phyloP scores from a whole-genome alignment of 2,113 vertebrate species.

The Eidolon helvum region DNA sequence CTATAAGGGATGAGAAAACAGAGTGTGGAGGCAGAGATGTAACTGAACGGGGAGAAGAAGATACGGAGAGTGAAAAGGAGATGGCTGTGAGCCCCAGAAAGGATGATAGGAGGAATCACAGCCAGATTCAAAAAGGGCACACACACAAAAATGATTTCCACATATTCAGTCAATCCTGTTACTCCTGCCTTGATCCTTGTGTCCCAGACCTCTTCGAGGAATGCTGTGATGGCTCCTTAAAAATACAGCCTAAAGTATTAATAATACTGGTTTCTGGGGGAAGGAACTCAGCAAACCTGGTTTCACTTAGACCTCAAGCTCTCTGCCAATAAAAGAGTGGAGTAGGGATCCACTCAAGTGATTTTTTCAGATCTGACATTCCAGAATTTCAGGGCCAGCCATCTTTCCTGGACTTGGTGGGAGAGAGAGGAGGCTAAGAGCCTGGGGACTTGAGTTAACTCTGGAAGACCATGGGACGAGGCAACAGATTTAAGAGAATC shows the following conservation, averaged over 20 bases:
- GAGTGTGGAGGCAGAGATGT: not conserved
- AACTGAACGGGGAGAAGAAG: not conserved
- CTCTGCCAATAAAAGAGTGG: not conserved
- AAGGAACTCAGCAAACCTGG: not conserved
- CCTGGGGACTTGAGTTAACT: not conserved
- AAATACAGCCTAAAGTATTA: not conserved
- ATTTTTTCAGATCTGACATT: not conserved
- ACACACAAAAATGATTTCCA: no score
- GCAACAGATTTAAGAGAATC: constrained; percentile 1
- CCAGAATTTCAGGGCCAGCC: not conserved
- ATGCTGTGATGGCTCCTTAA: not conserved
- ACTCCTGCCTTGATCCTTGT: not conserved
- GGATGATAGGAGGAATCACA: not conserved
- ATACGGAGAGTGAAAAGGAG: not conserved
- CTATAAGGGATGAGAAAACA: not conserved
- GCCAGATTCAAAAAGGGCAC: not conserved
- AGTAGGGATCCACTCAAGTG: no score
- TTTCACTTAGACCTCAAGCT: not conserved
- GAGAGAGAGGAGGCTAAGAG: not conserved
- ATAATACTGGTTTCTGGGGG: not conserved
- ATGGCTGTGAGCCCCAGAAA: not conserved
- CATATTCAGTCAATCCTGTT: not conserved
- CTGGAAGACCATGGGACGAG: not conserved
- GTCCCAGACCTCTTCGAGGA: not conserved
- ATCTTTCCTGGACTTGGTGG: not conserved